phyloP scores from a whole-genome alignment of 2,888 invertebrate species.

The Scelioninae gen. 1 region DNA sequence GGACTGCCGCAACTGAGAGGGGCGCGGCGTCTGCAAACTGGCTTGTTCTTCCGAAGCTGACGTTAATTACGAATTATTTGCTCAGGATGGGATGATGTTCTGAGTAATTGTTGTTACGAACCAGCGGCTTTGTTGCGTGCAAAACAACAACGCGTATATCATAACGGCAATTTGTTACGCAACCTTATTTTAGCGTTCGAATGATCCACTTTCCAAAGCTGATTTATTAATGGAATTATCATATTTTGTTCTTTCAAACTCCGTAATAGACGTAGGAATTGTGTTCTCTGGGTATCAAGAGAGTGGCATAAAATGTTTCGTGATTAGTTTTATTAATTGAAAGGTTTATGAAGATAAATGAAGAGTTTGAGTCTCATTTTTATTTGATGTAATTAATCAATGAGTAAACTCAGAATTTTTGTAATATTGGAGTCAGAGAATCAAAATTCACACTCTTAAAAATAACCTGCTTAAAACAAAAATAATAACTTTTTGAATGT shows the following conservation, averaged over 20 bases:
- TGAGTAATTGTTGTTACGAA: slow-evolving; percentile 62
- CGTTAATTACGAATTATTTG: slow-evolving; percentile 71
- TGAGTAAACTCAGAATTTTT: too few species aligned
- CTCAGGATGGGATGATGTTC: slow-evolving; percentile 31
- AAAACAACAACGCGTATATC: slow-evolving; percentile 55
- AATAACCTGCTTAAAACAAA: too few species aligned
- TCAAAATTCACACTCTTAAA: too few species aligned
- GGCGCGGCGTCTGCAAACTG: slow-evolving; percentile 37
- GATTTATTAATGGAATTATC: slow-evolving; percentile 52
- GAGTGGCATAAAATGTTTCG: neutral
- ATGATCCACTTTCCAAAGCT: slow-evolving; percentile 45
- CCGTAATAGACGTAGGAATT: neutral
- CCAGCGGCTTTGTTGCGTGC: slow-evolving; percentile 60
- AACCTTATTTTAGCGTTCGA: slow-evolving; percentile 39
- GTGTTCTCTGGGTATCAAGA: neutral
- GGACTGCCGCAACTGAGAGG: slow-evolving; percentile 13
- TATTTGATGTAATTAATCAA: too few species aligned
- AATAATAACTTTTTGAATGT: too few species aligned
- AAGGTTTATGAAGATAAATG: too few species aligned
- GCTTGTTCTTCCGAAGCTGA: slow-evolving; percentile 41
- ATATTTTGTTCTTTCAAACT: slow-evolving; percentile 39
- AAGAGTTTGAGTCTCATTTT: too few species aligned
- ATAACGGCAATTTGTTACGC: slow-evolving; percentile 54
- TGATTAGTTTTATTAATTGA: too few species aligned
- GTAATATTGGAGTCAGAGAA: too few species aligned